Base-by-base conservation (phyloP, 2,113 vertebrate species). In the Tetrax tetrax region DNA sequence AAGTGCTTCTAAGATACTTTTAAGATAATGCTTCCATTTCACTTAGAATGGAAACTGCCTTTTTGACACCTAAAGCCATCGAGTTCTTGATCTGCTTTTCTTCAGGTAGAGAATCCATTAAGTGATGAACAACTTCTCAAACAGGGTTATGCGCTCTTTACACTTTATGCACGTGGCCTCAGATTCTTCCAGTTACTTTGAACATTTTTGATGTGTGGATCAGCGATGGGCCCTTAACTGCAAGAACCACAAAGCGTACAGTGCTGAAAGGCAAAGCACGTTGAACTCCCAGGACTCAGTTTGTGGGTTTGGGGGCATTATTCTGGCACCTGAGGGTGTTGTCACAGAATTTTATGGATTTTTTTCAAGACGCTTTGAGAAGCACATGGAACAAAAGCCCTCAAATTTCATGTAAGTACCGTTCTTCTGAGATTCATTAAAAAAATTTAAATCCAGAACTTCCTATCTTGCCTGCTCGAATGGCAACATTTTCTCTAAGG, bases 1-100 rank as follows among this genome's bases (percentile, higher is more conserved):
- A 94, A 93, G 61, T 91, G 69, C 83, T 93, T 91, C 95, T 61
- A 79, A 84, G 92, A 91, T 79, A 89, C 65, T 93, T 94, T 48
- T 28, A 95, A 95, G 91, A 95, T 82, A 96, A 70, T 0, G 0
- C 31, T 79, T 85, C 70, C 48, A 91, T 84, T 92, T 54, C 45
- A 47, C 66, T 85, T 85, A 43, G n/a, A 89, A 54, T 59, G 57
- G n/a, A 92, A 95, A 92, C 47, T 79, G 83, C 56, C 57, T 87
- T 91, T 93, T 80, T 93, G 71, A 90, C 90, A 94, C 95, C 77
- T 89, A 61, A 87, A 76, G 83, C 77, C 37, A 31, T 38, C 0
- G 5, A 64, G 63, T 45, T 79, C 78, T 93, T 72, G 53, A 87
- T 90, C 70, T 90, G 87, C 75, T 92, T 95, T 93, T 80, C 74